Base-by-base conservation (phyloP, 1,140 invertebrate species). In the Drosophila novamexicana region DNA sequence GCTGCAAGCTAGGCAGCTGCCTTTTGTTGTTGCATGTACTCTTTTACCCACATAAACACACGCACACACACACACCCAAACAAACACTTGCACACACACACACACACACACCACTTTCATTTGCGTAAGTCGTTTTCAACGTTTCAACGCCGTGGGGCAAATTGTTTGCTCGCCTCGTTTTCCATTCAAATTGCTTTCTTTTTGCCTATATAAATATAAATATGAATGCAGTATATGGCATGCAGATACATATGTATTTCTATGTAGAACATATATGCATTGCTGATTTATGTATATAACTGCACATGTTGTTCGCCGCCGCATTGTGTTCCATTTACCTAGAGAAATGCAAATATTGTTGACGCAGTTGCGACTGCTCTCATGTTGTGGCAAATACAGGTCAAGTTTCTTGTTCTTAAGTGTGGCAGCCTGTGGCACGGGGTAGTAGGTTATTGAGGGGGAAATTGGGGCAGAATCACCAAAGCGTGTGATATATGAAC, bases 161-260 rank as follows among this genome's bases (percentile, higher is more conserved):
- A 79, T 63, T 79, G 74, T 77, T 73, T 79, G 72, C 68, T 79
- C 74, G 77, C 74, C 75, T 77, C 74, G 77, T 79, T 79, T 79
- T 76, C 77, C 75, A 79, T 79, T 77, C 75, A 79, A 79, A 77
- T 79, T 77, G 75, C 70, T 79, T 79, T 79, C 75, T 77, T 77
- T 77, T 79, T 72, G 49, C 52, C 65, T 42, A n/a, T 34, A 59
- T 67, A 67, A 54, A 79, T 56, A 69, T 75, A 62, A 63, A 73
- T 79, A 79, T 77, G 69, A 72, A 65, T 64, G 54, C 56, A 42
- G 34, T 40, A 54, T 32, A 49, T 47, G 4, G 12, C 52, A 45
- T 69, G 16, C 22, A 49, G 9, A 29, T 47, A 16, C 45, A 47
- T 9, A 7, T 56, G 7, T 29, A 39, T 45, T 45, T 39, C 9